Conservation (phyloP, 2,888 invertebrate species). For the Nephrotoma appendiculata region DNA sequence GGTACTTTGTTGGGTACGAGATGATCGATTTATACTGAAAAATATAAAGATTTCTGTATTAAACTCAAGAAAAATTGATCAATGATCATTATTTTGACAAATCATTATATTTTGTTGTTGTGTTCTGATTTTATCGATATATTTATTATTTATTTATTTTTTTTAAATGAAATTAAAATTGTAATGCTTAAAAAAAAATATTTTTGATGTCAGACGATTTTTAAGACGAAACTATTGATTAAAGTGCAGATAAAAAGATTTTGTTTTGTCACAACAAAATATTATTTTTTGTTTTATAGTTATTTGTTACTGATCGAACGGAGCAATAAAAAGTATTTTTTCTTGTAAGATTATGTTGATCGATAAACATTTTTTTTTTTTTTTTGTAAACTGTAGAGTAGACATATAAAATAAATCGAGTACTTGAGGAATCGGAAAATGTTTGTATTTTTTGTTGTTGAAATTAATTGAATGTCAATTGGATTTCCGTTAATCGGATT, state of each 20-base stretch:
- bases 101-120: neutral
- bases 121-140: neutral
- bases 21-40: neutral
- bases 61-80: neutral
- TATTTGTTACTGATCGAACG: neutral
- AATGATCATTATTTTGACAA: neutral
- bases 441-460: neutral
- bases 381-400: too few species aligned
- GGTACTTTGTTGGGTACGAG: neutral
- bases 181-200: neutral
- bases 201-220: neutral
- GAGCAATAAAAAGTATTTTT: neutral
- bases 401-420: neutral
- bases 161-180: neutral
- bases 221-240: neutral
- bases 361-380: neutral
- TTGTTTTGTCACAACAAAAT: neutral
- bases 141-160: neutral
- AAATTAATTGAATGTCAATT: neutral
- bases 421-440: neutral
- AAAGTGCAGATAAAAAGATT: neutral
- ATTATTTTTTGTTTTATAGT: neutral
- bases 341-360: neutral
- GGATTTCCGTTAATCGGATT: neutral
- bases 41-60: neutral